Evolutionary conservation across 2,797 vertebrate species (phyloP), one percentile per base, ranked within the genome.

Genomic region (Spea hammondii): DNA sequence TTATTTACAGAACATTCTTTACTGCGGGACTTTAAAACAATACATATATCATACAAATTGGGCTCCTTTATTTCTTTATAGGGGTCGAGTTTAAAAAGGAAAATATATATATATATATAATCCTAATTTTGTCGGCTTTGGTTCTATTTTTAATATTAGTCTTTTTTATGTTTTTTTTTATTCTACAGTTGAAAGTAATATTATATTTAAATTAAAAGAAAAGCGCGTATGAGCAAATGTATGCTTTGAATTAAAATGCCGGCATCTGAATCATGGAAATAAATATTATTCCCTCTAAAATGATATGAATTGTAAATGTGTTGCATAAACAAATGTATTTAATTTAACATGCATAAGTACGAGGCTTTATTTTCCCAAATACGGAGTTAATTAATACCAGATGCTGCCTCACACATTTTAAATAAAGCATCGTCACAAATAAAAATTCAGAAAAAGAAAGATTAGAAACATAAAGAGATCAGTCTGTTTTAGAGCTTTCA

Each of bases 201-300:
- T 83, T 87, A 84, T 89, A 67, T 87, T 86, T 86, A 85, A 87
- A 88, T 87, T 87, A 88, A 89, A 87, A 87, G 86, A 90, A 91
- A 89, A 62, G 89, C 89, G 86, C 88, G 88, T 88, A 82, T 84
- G 70, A 60, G 76, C 81, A 80, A 66, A 62, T 66, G 54, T 57
- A 81, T 53, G 53, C 47, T 72, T 72, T 72, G 49, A 77, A 74
- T 82, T 73, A 73, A 68, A 81, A 67, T 76, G 50, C 69, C 60
- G 32, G 73, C 57, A 53, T 66, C 77, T 72, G 60, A 50, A 59
- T 76, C 66, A 67, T 72, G 69, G 53, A 72, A 81, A 77, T 76
- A 76, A 72, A 72, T 76, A 60, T 68, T 72, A 71, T 67, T 67
- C 60, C 49, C 17, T 49, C 59, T 54, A 76, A 81, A 80, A 73